phyloP scores from a whole-genome alignment of 2,797 vertebrate species.

The Euphonia xanthogaster region DNA sequence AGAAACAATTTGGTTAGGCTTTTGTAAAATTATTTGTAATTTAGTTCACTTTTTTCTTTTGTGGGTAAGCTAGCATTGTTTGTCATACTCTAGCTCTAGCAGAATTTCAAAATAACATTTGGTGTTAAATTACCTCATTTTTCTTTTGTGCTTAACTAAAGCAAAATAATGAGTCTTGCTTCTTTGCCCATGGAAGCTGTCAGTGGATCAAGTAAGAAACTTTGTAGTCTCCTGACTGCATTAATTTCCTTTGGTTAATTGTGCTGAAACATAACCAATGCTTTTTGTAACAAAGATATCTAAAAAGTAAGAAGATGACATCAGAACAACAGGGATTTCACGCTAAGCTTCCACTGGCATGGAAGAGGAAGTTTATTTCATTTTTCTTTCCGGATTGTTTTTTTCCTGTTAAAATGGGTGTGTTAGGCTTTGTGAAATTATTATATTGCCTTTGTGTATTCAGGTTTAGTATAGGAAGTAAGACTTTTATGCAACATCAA shows the following conservation, averaged over 20 bases:
- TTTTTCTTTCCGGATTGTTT: background rate
- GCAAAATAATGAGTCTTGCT: background rate
- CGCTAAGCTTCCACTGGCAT: background rate
- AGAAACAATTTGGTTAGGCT: background rate
- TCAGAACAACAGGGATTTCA: background rate
- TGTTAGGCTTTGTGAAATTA: background rate
- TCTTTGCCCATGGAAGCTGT: background rate
- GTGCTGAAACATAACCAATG: background rate
- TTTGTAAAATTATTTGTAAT: constrained; percentile 10
- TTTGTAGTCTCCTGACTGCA: background rate
- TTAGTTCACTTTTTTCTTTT: background rate
- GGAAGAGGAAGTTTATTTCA: background rate
- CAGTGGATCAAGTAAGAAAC: background rate
- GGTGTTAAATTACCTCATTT: background rate
- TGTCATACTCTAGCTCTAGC: background rate
- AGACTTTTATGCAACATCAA: background rate
- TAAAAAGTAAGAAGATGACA: background rate
- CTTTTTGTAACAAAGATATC: background rate
- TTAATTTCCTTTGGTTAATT: background rate
- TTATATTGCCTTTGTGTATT: background rate
- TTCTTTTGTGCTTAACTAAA: background rate
- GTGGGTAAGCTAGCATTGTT: background rate
- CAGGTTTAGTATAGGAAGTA: background rate
- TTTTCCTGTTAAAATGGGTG: background rate
- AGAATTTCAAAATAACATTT: constrained; percentile 22